Base-by-base conservation (phyloP, 1,140 invertebrate genomes). In the Drosophila miranda region DNA sequence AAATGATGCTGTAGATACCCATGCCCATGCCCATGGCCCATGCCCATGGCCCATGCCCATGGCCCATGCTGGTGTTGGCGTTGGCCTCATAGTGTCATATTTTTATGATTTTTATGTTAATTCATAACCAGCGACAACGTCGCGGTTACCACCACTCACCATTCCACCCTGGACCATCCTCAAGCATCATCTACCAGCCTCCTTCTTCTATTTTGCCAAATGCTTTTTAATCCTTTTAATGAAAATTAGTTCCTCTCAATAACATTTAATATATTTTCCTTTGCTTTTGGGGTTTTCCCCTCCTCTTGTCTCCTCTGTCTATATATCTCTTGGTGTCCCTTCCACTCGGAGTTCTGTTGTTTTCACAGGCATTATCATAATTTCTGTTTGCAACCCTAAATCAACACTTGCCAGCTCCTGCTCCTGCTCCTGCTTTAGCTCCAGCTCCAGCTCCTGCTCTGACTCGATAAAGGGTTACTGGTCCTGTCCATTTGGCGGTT, bases 181-280 rank as follows among this genome's bases (percentile, higher is more conserved):
- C 50, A 7, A 4, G 23, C 30, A 26, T 56, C 58, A 53, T 5
- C 34, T 1, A 23, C 8, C 23, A 8, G 38, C 49, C 41, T 55
- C 62, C 43, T 49, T 28, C 53, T 43, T 38, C 34, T 38, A 13
- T 38, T 51, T 51, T 59, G 81, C 81, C 77, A 81, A 84, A 82
- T 79, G 78, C 79, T 88, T 87, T 89, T 89, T 89, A 89, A 89
- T 89, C 86, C 86, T 89, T 89, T 89, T 89, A 89, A 89, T 89
- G 86, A 89, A 89, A 89, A 89, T 89, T 89, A 89, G 86, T 89
- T 89, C 81, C 86, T 89, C 86, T 89, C 86, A 89, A 89, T 89
- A 89, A 86, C 81, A 86, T 89, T 89, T 89, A 89, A 89, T 89
- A 89, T 89, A 82, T 89, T 89, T 89, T 78, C 78, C 79, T 89